phyloP scores from a whole-genome alignment of 2,888 invertebrate species.

The Ichneumoninae sp. region DNA sequence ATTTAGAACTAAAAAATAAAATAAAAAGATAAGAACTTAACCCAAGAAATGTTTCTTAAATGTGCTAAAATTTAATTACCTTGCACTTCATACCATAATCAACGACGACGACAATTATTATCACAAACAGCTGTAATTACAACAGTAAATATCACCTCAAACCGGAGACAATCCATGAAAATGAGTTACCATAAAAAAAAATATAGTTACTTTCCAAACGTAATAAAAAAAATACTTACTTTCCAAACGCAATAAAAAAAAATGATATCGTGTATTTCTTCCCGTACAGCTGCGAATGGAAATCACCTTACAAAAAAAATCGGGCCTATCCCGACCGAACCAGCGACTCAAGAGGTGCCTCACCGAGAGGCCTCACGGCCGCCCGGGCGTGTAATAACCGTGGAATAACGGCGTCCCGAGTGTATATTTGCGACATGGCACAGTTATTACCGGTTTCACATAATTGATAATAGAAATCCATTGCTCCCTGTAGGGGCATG shows the following conservation, averaged over 20 bases:
- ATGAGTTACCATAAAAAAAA: neutral
- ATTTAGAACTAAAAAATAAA: too few relatives aligned
- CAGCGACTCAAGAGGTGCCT: neutral
- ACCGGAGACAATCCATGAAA: neutral
- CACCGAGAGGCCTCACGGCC: neutral
- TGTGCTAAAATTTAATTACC: neutral
- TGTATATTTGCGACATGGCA: constrained; percentile 60
- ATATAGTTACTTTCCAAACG: neutral
- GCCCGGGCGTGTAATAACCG: neutral
- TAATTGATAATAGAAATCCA: constrained; percentile 71
- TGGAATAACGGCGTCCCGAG: constrained; percentile 50
- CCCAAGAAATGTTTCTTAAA: neutral
- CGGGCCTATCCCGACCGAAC: neutral
- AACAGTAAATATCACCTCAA: neutral
- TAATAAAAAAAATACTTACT: neutral
- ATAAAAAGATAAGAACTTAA: too few relatives aligned
- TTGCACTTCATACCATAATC: too few relatives aligned
- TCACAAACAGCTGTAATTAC: neutral
- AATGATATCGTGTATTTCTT: too few relatives aligned
- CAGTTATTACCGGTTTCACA: constrained; percentile 72
- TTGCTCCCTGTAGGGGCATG: constrained; percentile 2
- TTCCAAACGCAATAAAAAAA: neutral
- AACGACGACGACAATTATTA: too few relatives aligned
- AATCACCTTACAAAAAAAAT: neutral
- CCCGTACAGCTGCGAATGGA: neutral